Evolutionary conservation across 2,113 vertebrate genomes (phyloP).

Genomic region (Lycaon pictus): DNA sequence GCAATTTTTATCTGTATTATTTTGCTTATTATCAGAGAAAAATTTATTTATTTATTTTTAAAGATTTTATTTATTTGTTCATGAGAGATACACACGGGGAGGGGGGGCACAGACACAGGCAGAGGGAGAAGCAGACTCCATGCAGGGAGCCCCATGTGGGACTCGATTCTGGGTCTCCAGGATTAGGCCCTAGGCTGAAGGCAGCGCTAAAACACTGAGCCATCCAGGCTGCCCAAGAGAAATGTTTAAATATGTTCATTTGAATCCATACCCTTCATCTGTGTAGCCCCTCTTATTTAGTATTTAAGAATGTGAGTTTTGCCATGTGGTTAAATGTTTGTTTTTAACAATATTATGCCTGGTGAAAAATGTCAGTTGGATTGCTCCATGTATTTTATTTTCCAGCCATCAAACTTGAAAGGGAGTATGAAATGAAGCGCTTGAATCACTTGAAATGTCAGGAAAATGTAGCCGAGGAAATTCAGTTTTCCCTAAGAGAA

Average conservation of each 20-base stretch:
- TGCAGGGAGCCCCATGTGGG: too few relatives aligned
- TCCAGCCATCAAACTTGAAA: constrained; percentile 74
- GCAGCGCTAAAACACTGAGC: too few relatives aligned
- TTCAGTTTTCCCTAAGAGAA: constrained; percentile 15
- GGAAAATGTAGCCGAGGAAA: background rate
- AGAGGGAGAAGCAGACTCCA: too few relatives aligned
- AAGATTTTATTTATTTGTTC: too few relatives aligned
- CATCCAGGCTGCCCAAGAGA: background rate
- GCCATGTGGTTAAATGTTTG: background rate
- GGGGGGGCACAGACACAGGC: too few relatives aligned
- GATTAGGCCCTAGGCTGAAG: too few relatives aligned
- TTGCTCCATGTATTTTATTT: constrained; percentile 54
- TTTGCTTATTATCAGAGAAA: constrained; percentile 24
- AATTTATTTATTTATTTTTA: too few relatives aligned
- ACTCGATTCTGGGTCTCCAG: too few relatives aligned
- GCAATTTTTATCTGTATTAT: background rate
- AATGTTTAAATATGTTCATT: background rate
- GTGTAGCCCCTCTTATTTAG: background rate
- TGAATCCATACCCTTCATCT: background rate
- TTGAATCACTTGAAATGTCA: constrained; percentile 51
- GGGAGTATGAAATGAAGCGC: constrained; percentile 66
- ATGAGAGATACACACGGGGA: too few relatives aligned
- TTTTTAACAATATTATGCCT: background rate
- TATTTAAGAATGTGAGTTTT: background rate
- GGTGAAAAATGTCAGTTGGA: background rate